Conservation (phyloP, 1,140 invertebrate species). For the Hermetia illucens region DNA sequence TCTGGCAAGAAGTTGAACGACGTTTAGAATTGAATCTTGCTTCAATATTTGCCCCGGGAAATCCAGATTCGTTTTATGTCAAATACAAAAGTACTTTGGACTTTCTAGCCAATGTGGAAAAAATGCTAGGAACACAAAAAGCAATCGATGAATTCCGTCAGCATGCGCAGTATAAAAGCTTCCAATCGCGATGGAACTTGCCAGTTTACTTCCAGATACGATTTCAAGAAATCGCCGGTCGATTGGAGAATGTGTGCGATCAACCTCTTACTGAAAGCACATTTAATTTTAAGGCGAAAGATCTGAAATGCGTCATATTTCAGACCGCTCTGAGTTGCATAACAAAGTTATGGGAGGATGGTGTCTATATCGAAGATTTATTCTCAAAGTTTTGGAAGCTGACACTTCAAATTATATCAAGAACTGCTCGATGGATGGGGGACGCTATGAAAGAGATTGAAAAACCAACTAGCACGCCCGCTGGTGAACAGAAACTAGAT, state of each 20-base stretch:
- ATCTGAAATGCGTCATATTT: constrained; percentile 14
- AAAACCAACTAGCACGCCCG: constrained; percentile 11
- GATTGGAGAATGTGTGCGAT: constrained; percentile 28
- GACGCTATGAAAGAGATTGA: constrained; percentile 21
- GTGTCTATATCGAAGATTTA: constrained; percentile 57
- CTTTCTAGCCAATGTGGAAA: constrained; percentile 65
- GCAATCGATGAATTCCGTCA: constrained; percentile 37
- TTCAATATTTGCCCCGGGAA: constrained; percentile 79
- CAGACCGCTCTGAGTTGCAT: constrained; percentile 28
- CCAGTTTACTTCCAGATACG: constrained; percentile 91
- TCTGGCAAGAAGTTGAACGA: constrained; percentile 74
- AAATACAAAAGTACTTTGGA: constrained; percentile 66
- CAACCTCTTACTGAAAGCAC: constrained; percentile 15
- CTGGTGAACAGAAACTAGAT: constrained; percentile 3
- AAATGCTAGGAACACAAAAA: constrained; percentile 42
- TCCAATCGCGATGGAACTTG: constrained; percentile 81
- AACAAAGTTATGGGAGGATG: constrained; percentile 53
- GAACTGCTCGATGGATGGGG: constrained; percentile 57
- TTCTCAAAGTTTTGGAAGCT: constrained; percentile 79
- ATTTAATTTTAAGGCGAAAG: neutral
- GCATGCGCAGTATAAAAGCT: constrained; percentile 51
- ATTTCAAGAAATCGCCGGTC: constrained; percentile 78
- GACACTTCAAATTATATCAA: constrained; percentile 61
- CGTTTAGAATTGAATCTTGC: constrained; percentile 61
- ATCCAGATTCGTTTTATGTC: constrained; percentile 75